phyloP scores from a whole-genome alignment of 2,797 vertebrate genomes.

The Sebastes cheni region DNA sequence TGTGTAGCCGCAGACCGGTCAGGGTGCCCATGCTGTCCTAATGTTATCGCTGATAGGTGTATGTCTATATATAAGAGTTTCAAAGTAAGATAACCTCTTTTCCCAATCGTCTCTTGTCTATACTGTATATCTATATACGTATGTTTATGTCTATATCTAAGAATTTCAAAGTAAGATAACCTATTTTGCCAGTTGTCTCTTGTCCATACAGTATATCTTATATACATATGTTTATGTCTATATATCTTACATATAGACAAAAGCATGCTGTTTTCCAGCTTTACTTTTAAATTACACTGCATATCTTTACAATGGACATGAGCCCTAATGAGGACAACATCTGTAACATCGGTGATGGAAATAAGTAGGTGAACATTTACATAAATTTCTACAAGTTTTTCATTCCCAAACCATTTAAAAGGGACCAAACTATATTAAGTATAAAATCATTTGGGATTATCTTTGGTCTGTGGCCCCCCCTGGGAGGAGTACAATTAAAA shows the following conservation, averaged over 20 bases:
- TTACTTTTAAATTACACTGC: background rate
- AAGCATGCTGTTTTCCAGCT: background rate
- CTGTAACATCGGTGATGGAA: background rate
- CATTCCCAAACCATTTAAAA: constrained; percentile 9
- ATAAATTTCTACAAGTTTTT: background rate
- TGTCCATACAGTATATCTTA: background rate
- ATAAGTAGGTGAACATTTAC: background rate
- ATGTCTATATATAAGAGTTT: no score
- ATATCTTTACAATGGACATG: background rate
- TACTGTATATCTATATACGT: no score
- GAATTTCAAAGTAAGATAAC: background rate
- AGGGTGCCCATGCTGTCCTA: no score
- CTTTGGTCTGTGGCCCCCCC: constrained; percentile 19
- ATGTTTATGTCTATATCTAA: no score
- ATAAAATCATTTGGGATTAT: constrained; percentile 46
- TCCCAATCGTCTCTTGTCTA: no score
- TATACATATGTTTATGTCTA: background rate
- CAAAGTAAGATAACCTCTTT: no score
- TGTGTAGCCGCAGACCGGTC: no score
- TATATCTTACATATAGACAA: background rate
- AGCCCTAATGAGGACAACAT: background rate
- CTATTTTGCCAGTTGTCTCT: background rate
- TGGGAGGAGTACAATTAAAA: constrained; percentile 70
- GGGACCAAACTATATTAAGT: constrained; percentile 31
- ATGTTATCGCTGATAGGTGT: no score